phyloP scores from a whole-genome alignment of 1,140 invertebrate genomes.

The Danaus melanippus region DNA sequence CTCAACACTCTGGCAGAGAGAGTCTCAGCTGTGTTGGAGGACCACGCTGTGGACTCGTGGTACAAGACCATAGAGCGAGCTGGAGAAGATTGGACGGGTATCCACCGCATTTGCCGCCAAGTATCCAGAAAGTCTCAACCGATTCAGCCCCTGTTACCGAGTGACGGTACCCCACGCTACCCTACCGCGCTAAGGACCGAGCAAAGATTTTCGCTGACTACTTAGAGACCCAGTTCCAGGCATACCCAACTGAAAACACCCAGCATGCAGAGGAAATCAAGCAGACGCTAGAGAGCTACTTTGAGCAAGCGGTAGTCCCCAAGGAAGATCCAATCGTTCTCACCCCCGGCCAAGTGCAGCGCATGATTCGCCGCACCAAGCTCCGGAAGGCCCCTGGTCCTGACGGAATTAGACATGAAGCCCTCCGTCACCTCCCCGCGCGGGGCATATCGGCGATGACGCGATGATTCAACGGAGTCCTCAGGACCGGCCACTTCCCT shows the following conservation, averaged over 20 bases:
- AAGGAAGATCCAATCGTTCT: slow-evolving; percentile 18
- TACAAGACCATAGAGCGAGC: too few species aligned
- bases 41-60: too few species aligned
- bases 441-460: too few species aligned
- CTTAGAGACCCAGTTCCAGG: slow-evolving; percentile 23
- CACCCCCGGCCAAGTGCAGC: slow-evolving; percentile 11
- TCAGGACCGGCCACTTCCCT: slow-evolving; percentile 30
- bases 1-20: too few species aligned
- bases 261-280: slow-evolving; percentile 5
- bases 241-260: slow-evolving; percentile 7
- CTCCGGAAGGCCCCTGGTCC: slow-evolving; percentile 21
- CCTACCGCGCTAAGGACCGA: slow-evolving; percentile 17
- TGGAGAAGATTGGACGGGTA: too few species aligned
- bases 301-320: slow-evolving; percentile 4
- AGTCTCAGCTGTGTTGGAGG: too few species aligned
- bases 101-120: slow-evolving; percentile 12
- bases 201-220: slow-evolving; percentile 25
- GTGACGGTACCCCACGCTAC: slow-evolving; percentile 11
- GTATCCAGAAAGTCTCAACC: slow-evolving; percentile 4
- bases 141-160: slow-evolving; percentile 6
- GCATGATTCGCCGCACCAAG: neutral
- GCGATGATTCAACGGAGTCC: slow-evolving; percentile 15
- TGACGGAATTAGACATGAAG: slow-evolving; percentile 17
- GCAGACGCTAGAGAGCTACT: slow-evolving; percentile 1
- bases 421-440: slow-evolving; percentile 5